Base-by-base conservation (phyloP, 2,888 invertebrate genomes). In the Caenorhabditis japonica region DNA sequence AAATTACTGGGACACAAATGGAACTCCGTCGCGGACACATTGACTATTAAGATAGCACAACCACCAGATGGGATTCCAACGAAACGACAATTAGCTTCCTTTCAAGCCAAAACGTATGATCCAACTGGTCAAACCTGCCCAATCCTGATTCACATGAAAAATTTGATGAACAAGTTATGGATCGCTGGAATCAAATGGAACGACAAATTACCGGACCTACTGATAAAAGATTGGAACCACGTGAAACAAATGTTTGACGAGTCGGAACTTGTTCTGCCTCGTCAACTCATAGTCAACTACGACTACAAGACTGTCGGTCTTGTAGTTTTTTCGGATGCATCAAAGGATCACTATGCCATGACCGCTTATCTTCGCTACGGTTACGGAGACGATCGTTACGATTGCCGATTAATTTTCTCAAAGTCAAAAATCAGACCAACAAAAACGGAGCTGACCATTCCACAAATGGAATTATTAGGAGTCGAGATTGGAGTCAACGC, bases 341-440 rank as follows among this genome's bases (percentile, higher is more conserved):
- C 68, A 3, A 25, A 59, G n/a, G 27, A 51, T 4, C 38, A 38
- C 7, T 66, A 19, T 21, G 60, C 44, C 0, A 10, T 38, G 1
- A 13, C 21, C 1, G 47, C 43, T 4, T 60, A 70, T 13, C 27
- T 62, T 0, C 25, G 36, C 8, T 51, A 21, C 27, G 41, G 38
- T 0, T 27, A 47, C 17, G 13, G 47, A 3, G 30, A 38, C n/a
- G 83, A 83, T 52, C 3, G 51, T 0, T 25, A 4, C 21, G 10
- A 10, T 0, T 46, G 41, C 5, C 15, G 41, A 23, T 39, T 80
- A 1, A 41, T 58, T 83, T 81, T 61, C 60, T 62, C 23, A 82
- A 83, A 13, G 49, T 59, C n/a, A 66, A 77, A 55, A 55, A 12
- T 34, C 12, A 23, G 25, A 3, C 60, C 60, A 4, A 21, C 10